Percentiles rank a stretch among this genome's conserved stretches.
phyloP scores from a whole-genome alignment of 2,888 invertebrate genomes.

The Busseola fusca region DNA sequence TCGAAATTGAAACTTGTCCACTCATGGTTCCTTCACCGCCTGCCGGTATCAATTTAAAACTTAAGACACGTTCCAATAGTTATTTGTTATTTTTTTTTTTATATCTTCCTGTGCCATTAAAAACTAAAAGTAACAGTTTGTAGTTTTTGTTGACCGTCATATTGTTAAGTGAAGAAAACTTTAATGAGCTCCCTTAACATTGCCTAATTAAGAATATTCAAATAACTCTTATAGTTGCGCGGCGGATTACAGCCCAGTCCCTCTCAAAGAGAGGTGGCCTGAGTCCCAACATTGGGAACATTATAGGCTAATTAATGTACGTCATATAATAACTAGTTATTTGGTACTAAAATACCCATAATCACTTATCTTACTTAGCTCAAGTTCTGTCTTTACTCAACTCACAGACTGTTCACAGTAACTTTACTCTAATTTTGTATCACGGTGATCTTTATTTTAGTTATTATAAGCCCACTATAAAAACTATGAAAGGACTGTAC shows the following conservation, averaged over 20 bases:
- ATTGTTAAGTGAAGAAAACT: conserved; percentile 1
- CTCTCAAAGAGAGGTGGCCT: neutral
- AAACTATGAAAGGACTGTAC: no score
- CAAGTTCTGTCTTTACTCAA: no score
- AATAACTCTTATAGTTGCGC: neutral
- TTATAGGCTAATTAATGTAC: neutral
- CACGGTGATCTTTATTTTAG: neutral
- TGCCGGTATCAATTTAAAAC: conserved; percentile 70
- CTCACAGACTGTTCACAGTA: no score
- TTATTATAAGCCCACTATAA: neutral
- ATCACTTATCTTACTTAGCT: no score
- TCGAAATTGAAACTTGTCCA: conserved; percentile 79
- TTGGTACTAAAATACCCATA: no score
- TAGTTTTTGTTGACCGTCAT: conserved; percentile 21
- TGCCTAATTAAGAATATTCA: neutral
- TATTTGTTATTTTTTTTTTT: conserved; percentile 50
- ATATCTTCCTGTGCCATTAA: conserved; percentile 27
- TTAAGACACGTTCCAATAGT: conserved; percentile 52
- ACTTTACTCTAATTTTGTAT: neutral
- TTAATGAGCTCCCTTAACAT: conserved; percentile 25
- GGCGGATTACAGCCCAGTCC: neutral
- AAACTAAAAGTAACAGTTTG: conserved; percentile 23
- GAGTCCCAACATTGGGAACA: neutral
- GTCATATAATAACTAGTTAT: no score
- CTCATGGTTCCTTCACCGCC: conserved; percentile 79